These are phyloP conservation scores for Enteromius viviparus DNA, from an alignment of 2,797 vertebrate species.

Conservation along the genomic window DNA sequence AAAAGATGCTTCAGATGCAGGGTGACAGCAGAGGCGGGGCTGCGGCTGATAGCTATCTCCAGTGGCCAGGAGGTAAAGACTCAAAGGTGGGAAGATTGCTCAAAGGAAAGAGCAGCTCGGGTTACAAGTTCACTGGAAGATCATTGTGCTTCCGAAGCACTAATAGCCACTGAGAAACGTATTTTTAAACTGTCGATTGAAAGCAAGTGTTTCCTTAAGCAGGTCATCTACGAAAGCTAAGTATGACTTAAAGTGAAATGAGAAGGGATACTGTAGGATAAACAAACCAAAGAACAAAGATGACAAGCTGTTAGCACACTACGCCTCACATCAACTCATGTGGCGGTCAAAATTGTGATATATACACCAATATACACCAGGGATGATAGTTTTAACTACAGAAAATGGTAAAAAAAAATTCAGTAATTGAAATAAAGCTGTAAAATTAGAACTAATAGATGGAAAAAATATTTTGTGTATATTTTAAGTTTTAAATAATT, in stretches of 20 bases:
- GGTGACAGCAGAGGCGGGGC: constrained; percentile 10
- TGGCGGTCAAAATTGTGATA: no score
- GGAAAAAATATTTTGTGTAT: neutral
- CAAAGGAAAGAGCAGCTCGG: neutral
- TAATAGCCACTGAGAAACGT: neutral
- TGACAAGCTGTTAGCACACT: neutral
- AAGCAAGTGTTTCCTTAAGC: neutral
- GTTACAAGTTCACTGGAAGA: constrained; percentile 33
- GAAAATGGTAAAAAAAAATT: neutral
- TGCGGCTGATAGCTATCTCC: neutral
- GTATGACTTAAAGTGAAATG: neutral
- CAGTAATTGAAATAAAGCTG: neutral
- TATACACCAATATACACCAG: no score
- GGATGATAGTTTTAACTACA: neutral
- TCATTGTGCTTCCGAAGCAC: neutral
- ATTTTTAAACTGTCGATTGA: neutral
- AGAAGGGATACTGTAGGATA: neutral
- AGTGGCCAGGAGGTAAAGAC: constrained; percentile 9
- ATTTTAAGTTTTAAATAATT: neutral
- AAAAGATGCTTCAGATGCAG: constrained; percentile 48
- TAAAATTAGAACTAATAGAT: neutral
- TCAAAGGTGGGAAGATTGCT: constrained; percentile 2
- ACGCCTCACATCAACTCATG: neutral
- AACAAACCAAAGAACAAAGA: neutral
- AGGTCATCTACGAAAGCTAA: neutral